phyloP scores from a whole-genome alignment of 2,888 invertebrate genomes.

The Andrena bucephala region DNA sequence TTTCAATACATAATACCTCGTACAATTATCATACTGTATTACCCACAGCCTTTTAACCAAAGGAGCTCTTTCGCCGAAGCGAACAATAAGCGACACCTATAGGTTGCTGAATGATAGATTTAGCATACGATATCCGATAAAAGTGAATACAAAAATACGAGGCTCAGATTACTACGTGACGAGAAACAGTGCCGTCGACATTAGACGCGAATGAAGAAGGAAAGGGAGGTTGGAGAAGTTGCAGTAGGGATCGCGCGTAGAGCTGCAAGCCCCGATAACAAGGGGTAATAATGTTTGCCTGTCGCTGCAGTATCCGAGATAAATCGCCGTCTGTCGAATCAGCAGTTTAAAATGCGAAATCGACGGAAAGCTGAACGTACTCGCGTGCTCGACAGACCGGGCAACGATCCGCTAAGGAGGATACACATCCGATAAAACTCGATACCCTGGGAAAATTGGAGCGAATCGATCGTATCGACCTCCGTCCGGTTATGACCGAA shows the following conservation, averaged over 20 bases:
- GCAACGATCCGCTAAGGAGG: constrained; percentile 44
- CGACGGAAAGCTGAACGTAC: constrained; percentile 52
- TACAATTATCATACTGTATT: too few species aligned
- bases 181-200: constrained; percentile 33
- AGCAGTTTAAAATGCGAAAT: constrained; percentile 72
- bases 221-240: neutral
- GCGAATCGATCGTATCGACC: constrained; percentile 38
- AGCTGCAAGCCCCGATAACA: constrained; percentile 57
- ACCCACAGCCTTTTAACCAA: too few species aligned
- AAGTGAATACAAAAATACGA: too few species aligned
- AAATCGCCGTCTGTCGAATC: constrained; percentile 74
- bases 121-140: too few species aligned
- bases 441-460: constrained; percentile 29
- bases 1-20: too few species aligned
- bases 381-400: constrained; percentile 41
- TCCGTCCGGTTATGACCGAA: constrained; percentile 9
- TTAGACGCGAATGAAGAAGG: constrained; percentile 17
- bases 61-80: too few species aligned
- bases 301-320: constrained; percentile 69
- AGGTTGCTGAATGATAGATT: too few species aligned
- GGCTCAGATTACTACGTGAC: neutral
- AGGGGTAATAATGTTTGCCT: constrained; percentile 68
- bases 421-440: constrained; percentile 40
- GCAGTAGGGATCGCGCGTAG: constrained; percentile 33
- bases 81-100: too few species aligned